phyloP scores from a whole-genome alignment of 2,797 vertebrate species.

The Neopelma chrysocephalum region DNA sequence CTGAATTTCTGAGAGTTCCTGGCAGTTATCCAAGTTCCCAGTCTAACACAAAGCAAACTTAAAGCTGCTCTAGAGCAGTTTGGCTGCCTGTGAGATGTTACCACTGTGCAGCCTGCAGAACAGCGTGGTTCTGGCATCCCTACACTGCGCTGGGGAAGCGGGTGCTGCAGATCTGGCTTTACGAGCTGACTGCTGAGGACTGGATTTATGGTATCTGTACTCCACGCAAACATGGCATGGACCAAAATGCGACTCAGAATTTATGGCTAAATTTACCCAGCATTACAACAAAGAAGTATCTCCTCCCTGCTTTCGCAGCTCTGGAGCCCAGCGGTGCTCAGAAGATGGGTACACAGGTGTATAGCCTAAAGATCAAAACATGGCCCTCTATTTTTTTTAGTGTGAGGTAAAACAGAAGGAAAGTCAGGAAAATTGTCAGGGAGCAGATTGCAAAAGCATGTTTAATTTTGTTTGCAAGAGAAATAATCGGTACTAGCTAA shows the following conservation, averaged over 20 bases:
- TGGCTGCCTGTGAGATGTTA: neutral
- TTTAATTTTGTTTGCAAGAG: conserved; percentile 32
- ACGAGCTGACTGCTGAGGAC: accelerated
- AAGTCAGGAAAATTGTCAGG: neutral
- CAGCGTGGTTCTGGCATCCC: neutral
- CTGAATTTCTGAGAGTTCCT: neutral
- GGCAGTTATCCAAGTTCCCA: neutral
- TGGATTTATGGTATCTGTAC: neutral
- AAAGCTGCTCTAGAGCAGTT: neutral
- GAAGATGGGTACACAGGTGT: neutral
- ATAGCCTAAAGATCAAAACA: conserved; percentile 13
- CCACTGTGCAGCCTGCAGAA: neutral
- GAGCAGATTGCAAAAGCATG: conserved; percentile 36
- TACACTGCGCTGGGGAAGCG: accelerated
- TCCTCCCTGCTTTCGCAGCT: neutral
- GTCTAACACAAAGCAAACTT: neutral
- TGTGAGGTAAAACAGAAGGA: conserved; percentile 28
- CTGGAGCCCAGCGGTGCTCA: neutral
- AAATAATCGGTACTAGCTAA: neutral
- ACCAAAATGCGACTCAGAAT: neutral
- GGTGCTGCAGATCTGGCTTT: neutral
- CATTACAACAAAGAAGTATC: neutral
- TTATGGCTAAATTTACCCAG: neutral
- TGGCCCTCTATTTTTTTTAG: neutral
- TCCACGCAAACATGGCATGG: accelerated